Percentiles rank a stretch among this genome's conserved stretches.
Conservation (phyloP, 2,888 invertebrate genomes). For the Pyrrhia umbra region DNA sequence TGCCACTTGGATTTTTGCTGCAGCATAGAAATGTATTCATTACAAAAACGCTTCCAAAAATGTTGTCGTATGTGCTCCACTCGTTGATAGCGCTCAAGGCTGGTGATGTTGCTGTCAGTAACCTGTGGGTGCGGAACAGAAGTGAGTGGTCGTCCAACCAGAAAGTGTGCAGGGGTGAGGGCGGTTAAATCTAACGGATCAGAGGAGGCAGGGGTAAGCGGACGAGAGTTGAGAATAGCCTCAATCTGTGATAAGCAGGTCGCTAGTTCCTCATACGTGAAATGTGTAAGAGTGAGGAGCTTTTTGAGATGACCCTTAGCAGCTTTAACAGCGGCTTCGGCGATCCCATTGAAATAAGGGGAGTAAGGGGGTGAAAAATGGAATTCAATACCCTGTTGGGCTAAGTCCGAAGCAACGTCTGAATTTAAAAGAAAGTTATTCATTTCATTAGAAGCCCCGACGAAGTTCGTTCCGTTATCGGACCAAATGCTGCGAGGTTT, state of each 20-base stretch:
- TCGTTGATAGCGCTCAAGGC: too few species aligned
- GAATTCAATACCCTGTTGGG: too few species aligned
- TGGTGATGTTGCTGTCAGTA: too few species aligned
- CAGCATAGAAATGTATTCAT: not conserved
- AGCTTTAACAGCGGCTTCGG: too few species aligned
- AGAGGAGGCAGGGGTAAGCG: slow-evolving; percentile 45
- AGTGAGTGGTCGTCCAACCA: slow-evolving; percentile 43
- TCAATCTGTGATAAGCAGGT: slow-evolving; percentile 21
- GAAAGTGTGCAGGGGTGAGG: slow-evolving; percentile 52
- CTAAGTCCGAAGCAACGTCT: too few species aligned
- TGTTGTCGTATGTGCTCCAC: not conserved
- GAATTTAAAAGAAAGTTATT: not conserved
- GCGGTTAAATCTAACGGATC: slow-evolving; percentile 36
- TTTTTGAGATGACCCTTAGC: not conserved
- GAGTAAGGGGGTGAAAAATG: too few species aligned
- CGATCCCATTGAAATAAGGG: too few species aligned
- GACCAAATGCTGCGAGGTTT: not conserved
- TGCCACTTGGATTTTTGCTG: too few species aligned
- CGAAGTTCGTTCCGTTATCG: not conserved
- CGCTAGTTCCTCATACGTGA: not conserved
- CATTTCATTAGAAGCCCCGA: not conserved
- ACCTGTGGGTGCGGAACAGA: slow-evolving; percentile 1
- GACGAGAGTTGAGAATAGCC: slow-evolving; percentile 52
- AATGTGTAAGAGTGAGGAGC: not conserved
- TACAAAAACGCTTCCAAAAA: not conserved